A percentile compares a stretch with the other conserved stretches of the same genome.
These are phyloP conservation scores for Hydrolagus affinis DNA, from an alignment of 2,113 vertebrate species.

Conservation along the genomic window DNA sequence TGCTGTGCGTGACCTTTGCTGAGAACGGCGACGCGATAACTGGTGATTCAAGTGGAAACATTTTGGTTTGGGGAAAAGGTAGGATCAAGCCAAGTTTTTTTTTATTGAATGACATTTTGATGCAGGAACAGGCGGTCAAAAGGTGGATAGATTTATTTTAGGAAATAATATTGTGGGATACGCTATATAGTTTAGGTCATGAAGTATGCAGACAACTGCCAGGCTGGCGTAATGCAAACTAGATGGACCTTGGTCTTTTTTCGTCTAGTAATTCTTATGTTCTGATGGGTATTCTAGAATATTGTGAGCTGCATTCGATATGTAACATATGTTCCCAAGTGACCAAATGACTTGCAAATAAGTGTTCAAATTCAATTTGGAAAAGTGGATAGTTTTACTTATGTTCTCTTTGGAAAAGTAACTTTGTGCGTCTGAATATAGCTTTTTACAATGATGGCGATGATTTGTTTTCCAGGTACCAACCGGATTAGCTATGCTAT, in stretches of 20 bases:
- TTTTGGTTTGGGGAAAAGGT: conserved; percentile 98
- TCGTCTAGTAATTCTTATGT: no score
- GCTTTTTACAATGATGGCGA: not conserved
- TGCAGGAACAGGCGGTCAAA: no score
- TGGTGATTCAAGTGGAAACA: conserved; percentile 94
- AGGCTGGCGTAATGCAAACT: no score
- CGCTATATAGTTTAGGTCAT: no score
- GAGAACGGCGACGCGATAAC: conserved; percentile 95
- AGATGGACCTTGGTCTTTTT: no score
- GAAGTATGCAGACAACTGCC: no score
- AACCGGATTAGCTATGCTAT: conserved; percentile 88
- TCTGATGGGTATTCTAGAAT: no score
- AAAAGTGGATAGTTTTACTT: not conserved
- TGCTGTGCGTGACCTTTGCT: conserved; percentile 92
- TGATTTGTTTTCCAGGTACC: conserved; percentile 62
- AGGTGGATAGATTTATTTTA: no score
- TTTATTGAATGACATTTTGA: not conserved
- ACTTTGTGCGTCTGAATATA: not conserved
- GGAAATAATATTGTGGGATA: no score
- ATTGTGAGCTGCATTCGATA: no score
- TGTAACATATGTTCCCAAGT: not conserved
- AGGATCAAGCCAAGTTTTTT: conserved; percentile 37
- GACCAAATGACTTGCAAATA: not conserved
- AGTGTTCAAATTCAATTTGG: not conserved
- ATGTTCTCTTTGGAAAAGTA: not conserved